These are phyloP conservation scores for Lophochroa leadbeateri DNA, from an alignment of 2,113 vertebrate genomes.

Conservation along the genomic window DNA sequence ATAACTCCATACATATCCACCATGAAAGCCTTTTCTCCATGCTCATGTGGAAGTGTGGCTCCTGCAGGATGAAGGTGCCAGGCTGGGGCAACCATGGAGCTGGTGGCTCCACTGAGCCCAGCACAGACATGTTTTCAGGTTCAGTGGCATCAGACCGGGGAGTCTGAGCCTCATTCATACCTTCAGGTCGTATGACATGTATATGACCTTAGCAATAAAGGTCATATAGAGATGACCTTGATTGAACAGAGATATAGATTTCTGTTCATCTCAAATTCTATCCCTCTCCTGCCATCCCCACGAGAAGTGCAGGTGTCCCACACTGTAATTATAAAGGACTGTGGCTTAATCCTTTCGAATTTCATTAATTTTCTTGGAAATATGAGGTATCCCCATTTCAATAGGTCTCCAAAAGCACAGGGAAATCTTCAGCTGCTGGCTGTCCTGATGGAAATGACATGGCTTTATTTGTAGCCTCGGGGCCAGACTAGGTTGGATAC, in stretches of 20 bases:
- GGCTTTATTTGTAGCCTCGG: background rate
- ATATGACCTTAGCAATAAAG: background rate
- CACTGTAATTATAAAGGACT: background rate
- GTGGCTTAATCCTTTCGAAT: background rate
- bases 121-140: background rate
- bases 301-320: background rate
- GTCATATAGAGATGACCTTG: background rate
- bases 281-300: background rate
- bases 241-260: background rate
- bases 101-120: background rate
- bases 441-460: background rate
- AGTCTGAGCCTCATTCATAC: background rate
- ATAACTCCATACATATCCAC: background rate
- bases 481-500: background rate
- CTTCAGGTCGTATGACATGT: background rate
- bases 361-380: background rate
- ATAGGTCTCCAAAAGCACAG: background rate
- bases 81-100: background rate
- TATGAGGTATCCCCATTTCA: background rate
- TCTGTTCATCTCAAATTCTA: background rate
- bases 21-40: background rate
- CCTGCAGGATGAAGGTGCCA: background rate
- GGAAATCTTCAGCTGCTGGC: background rate
- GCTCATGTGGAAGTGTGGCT: background rate
- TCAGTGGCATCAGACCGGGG: background rate